Evolutionary conservation across 2,797 vertebrate species (phyloP), one percentile per base, ranked within the genome.

Genomic region (Syndactyla subalaris): DNA sequence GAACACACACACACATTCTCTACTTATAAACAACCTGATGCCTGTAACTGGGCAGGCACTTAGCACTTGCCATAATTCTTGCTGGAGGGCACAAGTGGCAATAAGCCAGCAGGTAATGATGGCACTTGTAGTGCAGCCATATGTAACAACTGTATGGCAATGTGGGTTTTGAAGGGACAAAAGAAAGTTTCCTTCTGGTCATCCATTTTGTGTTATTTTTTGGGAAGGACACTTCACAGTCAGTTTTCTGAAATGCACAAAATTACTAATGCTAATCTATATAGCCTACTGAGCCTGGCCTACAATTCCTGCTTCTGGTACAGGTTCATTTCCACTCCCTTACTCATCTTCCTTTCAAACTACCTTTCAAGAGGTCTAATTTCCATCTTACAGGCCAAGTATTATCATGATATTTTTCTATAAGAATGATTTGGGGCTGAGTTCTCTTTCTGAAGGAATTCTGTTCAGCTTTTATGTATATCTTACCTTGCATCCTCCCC

Each of bases 181-280:
- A 66, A 61, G 4, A 23, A 65, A 13, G 6, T 17, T 41, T 85
- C 17, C 27, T 58, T 66, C 58, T 54, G 12, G 34, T 70, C 29
- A 9, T 65, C 52, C 20, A n/a, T 67, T 43, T n/a, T 20, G 1
- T 36, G 13, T 5, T 30, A 18, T n/a, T 34, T 30, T 54, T 39
- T 5, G 1, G 5, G 6, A 7, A 2, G 5, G 9, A 79, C 19
- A 48, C 23, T 49, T 74, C 18, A 72, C 7, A 54, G 8, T 17
- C 14, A 45, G 11, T 30, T 48, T 92, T 67, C 54, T 51, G 27
- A 89, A 83, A 83, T 10, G 20, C 36, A 83, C 22, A 38, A n/a
- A 80, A 27, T 30, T 3, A 38, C 51, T n/a, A 74, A 45, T 0
- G 0, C 21, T 67, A 0, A 0, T 36, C 24, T 59, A 15, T 10